Evolutionary conservation across 2,797 vertebrate species (phyloP).

Genomic region (Lutjanus campechanus): DNA sequence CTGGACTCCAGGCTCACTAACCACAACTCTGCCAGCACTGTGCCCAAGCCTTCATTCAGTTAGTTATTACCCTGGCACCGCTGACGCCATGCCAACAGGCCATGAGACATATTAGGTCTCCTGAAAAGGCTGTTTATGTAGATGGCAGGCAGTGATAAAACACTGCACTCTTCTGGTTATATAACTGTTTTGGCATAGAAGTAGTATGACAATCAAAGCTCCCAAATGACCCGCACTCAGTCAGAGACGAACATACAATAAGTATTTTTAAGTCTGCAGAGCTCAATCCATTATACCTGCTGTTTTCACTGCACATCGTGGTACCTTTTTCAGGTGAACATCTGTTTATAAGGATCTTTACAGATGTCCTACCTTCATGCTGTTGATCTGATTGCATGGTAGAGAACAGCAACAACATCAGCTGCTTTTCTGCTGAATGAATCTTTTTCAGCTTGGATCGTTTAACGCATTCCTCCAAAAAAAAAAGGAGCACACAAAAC

Average conservation of each 20-base stretch:
- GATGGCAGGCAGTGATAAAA: conserved; percentile 35
- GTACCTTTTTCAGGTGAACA: background rate
- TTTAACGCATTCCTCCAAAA: background rate
- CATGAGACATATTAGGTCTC: conserved; percentile 37
- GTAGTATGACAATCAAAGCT: conserved; percentile 33
- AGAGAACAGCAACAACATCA: background rate
- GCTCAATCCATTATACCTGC: background rate
- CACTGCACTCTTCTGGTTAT: conserved; percentile 35
- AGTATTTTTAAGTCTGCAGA: background rate
- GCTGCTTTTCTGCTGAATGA: background rate
- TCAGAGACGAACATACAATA: background rate
- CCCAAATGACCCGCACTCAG: background rate
- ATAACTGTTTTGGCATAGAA: conserved; percentile 28
- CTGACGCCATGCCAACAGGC: conserved; percentile 43
- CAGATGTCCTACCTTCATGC: background rate
- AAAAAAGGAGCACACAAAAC: background rate
- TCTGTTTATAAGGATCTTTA: background rate
- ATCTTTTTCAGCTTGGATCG: background rate
- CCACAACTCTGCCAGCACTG: conserved; percentile 48
- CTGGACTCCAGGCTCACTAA: conserved; percentile 30
- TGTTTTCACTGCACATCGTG: background rate
- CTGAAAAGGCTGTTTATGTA: conserved; percentile 34
- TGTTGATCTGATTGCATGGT: background rate
- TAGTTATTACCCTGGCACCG: conserved; percentile 51
- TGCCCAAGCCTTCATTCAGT: conserved; percentile 33